Conservation (phyloP, 2,113 vertebrate species). For the Budorcas taxicolor region DNA sequence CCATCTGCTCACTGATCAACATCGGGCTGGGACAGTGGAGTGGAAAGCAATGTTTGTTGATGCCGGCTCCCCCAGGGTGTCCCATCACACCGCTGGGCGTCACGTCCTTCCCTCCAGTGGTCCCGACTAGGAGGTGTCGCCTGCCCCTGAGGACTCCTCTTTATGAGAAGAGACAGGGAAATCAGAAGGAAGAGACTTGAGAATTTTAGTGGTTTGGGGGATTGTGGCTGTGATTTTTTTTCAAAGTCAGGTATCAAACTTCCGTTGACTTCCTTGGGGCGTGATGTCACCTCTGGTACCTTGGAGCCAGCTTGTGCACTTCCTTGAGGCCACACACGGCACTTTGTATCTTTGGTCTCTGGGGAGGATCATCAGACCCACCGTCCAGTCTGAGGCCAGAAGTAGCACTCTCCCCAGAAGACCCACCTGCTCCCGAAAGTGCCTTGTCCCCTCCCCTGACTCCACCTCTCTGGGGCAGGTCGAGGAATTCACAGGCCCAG, state of each 20-base stretch:
- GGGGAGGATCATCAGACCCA: neutral
- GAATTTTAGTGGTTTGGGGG: neutral
- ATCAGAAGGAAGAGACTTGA: neutral
- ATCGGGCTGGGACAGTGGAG: neutral
- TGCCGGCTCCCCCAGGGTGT: neutral
- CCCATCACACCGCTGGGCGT: neutral
- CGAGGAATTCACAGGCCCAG: neutral
- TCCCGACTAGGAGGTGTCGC: neutral
- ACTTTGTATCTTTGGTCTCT: neutral
- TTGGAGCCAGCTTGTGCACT: neutral
- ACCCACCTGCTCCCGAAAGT: too few species aligned
- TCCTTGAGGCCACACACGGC: neutral
- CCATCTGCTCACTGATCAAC: slow-evolving; percentile 73
- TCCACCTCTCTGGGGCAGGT: neutral
- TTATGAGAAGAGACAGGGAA: neutral
- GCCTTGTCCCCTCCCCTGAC: neutral
- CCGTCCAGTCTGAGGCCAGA: neutral
- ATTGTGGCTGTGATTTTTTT: neutral
- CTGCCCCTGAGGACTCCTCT: neutral
- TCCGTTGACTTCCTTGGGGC: neutral
- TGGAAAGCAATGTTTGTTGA: neutral
- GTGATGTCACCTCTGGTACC: neutral
- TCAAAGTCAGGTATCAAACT: neutral
- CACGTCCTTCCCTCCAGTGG: neutral
- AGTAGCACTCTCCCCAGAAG: neutral